Evolutionary conservation across 2,888 invertebrate genomes (phyloP), one percentile per base, ranked within the genome.

Genomic region (Melieria picta): DNA sequence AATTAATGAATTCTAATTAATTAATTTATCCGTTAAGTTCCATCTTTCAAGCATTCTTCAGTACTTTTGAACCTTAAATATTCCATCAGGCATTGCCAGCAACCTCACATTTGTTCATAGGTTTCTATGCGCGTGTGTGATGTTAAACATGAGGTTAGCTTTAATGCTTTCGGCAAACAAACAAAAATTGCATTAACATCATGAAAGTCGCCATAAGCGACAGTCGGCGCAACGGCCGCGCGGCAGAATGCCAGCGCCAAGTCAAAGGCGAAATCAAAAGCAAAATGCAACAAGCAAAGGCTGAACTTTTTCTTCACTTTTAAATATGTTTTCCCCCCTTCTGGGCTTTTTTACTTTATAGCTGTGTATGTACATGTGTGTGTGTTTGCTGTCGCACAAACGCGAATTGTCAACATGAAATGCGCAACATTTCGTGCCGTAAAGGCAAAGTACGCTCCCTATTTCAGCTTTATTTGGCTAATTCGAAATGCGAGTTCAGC

Each of bases 221-320:
- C 52, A n/a, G 52, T 9, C 52, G 52, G n/a, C 30, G 30, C 30
- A 30, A 50, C 50, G 11, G 9, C 9, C 50, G 11, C 50, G 11
- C 50, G 3, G 50, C 9, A 4, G 52, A 52, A 52, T n/a, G 52
- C 13, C n/a, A 52, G 13, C 52, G 13, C 77, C 75, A 79, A 77
- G 77, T 74, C 77, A 79, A 72, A 72, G 71, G 68, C 50, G 10
- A 45, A 61, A 55, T 52, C 68, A 57, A 62, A 69, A 46, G 60
- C 11, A 61, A 42, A 61, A 43, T 61, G 61, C 61, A 45, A 42
- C 10, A 4, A 11, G 7, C 11, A 11, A 61, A 30, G 45, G 2
- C 2, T 30, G 1, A 30, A 30, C 30, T 30, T 30, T 3, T 30
- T 30, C 30, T 30, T 30, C 2, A 30, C 30, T 30, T 30, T 30